Evolutionary conservation across 2,888 invertebrate species (phyloP).

Genomic region (Thereva nobilitata): DNA sequence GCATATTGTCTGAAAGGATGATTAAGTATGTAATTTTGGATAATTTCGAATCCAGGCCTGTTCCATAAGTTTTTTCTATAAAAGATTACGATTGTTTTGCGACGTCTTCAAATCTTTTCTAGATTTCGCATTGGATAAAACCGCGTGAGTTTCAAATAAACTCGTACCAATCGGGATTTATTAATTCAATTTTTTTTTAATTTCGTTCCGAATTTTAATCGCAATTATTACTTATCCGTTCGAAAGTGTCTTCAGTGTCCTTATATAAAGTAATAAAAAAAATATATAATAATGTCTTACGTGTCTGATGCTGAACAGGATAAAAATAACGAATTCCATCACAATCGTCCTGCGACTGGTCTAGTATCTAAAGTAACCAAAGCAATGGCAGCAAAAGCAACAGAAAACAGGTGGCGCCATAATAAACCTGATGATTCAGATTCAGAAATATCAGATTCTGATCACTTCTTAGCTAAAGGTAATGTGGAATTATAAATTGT

Average conservation of each 20-base stretch:
- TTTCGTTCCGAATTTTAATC: background rate
- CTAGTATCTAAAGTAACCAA: slow-evolving; percentile 43
- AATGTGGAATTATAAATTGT: slow-evolving; percentile 33
- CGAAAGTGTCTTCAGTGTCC: no score
- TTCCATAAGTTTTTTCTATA: slow-evolving; percentile 38
- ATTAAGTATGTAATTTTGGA: slow-evolving; percentile 28
- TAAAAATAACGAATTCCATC: slow-evolving; percentile 47
- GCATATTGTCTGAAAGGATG: slow-evolving; percentile 36
- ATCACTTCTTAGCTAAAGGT: slow-evolving; percentile 78
- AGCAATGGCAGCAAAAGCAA: slow-evolving; percentile 53
- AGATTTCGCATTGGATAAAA: slow-evolving; percentile 38
- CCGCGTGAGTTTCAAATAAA: slow-evolving; percentile 5
- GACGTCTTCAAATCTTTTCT: slow-evolving; percentile 32
- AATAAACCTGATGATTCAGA: slow-evolving; percentile 73
- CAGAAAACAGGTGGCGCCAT: slow-evolving; percentile 55
- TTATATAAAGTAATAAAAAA: background rate
- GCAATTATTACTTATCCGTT: background rate
- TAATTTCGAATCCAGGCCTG: slow-evolving; percentile 13
- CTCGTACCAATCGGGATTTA: no score
- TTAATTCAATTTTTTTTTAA: no score
- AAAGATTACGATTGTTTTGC: slow-evolving; percentile 35
- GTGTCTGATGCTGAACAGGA: slow-evolving; percentile 57
- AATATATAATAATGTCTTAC: slow-evolving; percentile 56
- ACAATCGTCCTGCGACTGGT: slow-evolving; percentile 40
- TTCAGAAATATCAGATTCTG: slow-evolving; percentile 75